Base-by-base conservation (phyloP, 2,888 invertebrate genomes). In the Leptinotarsa peninsularis region DNA sequence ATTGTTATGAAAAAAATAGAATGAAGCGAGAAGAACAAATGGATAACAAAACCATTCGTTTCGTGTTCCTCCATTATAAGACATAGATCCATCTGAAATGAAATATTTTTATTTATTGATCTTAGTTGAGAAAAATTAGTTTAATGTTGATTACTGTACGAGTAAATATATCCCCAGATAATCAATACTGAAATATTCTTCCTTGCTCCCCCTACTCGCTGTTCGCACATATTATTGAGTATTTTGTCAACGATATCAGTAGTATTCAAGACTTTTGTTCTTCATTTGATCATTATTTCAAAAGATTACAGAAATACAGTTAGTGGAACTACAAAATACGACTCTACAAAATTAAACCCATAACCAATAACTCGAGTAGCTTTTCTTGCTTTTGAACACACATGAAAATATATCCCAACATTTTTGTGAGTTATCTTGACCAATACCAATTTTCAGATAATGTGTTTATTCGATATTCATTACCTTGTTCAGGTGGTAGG, bases 401-500 rank as follows among this genome's bases (percentile, higher is more conserved):
- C n/a, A 33, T n/a, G 10, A 63, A 33, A 63, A 63, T 43, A 17
- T 63, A 33, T 33, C 33, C 33, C 1, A 33, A 33, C 33, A 15
- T 63, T 33, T n/a, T n/a, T 50, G 43, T 43, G 43, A 43, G 50
- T 54, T 69, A 54, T 69, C 58, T 56, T 17, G 76, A 66, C 84
- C 84, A 85, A 76, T 81, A 83, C 85, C 84, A 85, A 33, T 66
- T 76, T 69, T 81, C 76, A 58, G 72, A 49, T n/a, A 33, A 66
- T 21, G 52, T 4, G 13, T 70, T 66, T 58, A 68, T 68, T 49
- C 70, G 56, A 73, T 74, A 49, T 50, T 79, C 74, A 80, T 83
- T 84, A 85, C 86, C 86, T 85, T 81, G 69, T 76, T 79, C 76
- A 3, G 73, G 78, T 60, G 81, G 77, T 80, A 84, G 80, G 73